Conservation (phyloP, 2,888 invertebrate genomes). For the Drosophila meridiana region DNA sequence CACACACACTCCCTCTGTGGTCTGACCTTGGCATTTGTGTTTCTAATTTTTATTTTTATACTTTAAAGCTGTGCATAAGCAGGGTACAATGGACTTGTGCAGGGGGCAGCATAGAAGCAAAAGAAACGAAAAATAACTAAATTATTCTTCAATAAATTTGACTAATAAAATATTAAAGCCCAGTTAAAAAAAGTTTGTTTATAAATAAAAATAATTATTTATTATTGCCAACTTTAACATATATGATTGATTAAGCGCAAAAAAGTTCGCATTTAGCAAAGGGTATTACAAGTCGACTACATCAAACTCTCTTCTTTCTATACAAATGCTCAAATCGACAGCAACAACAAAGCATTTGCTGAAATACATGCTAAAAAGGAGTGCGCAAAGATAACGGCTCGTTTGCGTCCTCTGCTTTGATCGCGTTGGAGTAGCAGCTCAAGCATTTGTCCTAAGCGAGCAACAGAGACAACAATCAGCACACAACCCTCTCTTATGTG, state of each 20-base stretch:
- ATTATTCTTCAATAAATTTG: background rate
- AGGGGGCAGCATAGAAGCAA: background rate
- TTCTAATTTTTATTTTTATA: constrained; percentile 31
- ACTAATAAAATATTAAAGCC: background rate
- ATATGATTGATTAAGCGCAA: background rate
- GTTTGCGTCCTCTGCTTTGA: background rate
- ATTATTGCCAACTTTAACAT: no score
- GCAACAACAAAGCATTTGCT: background rate
- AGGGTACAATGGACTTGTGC: background rate
- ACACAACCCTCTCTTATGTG: background rate
- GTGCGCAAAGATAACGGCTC: background rate
- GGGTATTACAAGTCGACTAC: background rate
- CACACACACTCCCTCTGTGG: constrained; percentile 4
- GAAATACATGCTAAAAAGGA: background rate
- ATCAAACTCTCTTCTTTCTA: background rate
- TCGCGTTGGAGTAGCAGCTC: background rate
- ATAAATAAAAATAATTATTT: no score
- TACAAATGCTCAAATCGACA: background rate
- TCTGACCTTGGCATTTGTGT: constrained; percentile 74
- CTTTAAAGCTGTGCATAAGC: background rate
- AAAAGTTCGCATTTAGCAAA: background rate
- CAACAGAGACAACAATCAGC: background rate
- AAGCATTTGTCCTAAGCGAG: background rate
- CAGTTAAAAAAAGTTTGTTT: background rate
- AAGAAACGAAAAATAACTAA: background rate